A percentile compares a stretch with the other conserved stretches of the same genome.
These are phyloP conservation scores for Lepidochrysops patricia DNA, from an alignment of 2,888 invertebrate genomes.

Conservation along the genomic window DNA sequence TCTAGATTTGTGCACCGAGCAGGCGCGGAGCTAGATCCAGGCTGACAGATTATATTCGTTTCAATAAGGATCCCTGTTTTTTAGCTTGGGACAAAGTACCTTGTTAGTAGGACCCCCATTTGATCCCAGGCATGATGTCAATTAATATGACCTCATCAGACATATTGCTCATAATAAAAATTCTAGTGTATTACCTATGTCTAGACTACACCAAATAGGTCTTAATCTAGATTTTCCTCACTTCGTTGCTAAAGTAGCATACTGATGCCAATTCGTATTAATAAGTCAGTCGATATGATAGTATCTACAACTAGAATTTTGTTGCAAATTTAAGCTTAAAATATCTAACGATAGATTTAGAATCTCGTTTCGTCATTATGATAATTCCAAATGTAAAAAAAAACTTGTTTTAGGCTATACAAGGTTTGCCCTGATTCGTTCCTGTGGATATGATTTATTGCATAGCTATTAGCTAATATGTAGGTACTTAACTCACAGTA, in stretches of 20 bases:
- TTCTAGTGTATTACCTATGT: not conserved
- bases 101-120: not conserved
- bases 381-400: not conserved
- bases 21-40: conserved; percentile 27
- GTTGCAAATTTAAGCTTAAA: too few relatives aligned
- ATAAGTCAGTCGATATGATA: not conserved
- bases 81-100: not conserved
- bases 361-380: not conserved
- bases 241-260: too few relatives aligned
- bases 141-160: conserved; percentile 10
- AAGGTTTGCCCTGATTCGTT: too few relatives aligned
- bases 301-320: too few relatives aligned
- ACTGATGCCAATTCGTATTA: not conserved
- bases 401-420: not conserved
- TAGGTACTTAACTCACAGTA: too few relatives aligned
- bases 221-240: not conserved
- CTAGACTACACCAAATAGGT: not conserved
- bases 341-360: not conserved
- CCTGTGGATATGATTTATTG: not conserved
- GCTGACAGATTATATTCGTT: conserved; percentile 18
- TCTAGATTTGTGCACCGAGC: conserved; percentile 28
- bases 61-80: conserved; percentile 5
- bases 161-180: not conserved
- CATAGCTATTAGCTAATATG: too few relatives aligned
- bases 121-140: not conserved